phyloP scores from a whole-genome alignment of 2,888 invertebrate species.

The Nomada fucata region DNA sequence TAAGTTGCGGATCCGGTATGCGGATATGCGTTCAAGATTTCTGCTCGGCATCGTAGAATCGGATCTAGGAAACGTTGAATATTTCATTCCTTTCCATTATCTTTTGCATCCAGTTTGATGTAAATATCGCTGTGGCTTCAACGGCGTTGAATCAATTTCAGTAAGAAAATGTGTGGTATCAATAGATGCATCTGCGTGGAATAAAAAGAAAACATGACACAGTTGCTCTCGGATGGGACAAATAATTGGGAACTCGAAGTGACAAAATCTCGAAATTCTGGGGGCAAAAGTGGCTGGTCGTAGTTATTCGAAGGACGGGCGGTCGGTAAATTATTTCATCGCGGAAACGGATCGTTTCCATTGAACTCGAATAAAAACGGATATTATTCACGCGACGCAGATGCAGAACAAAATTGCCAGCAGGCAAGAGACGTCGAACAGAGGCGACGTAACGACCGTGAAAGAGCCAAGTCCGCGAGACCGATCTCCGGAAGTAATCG shows the following conservation, averaged over 20 bases:
- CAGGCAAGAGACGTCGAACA: not conserved
- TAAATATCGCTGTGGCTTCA: no score
- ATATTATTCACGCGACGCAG: not conserved
- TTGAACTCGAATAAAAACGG: not conserved
- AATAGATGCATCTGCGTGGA: no score
- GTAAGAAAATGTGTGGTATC: no score
- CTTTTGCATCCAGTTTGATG: no score
- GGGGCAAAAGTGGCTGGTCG: not conserved
- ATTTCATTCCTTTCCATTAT: no score
- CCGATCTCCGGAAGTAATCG: slow-evolving; percentile 32
- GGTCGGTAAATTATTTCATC: not conserved
- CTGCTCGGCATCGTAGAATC: no score
- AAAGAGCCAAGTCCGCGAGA: slow-evolving; percentile 30
- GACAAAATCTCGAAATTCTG: no score
- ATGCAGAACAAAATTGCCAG: not conserved
- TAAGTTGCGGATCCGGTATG: no score
- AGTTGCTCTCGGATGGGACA: no score
- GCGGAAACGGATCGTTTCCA: not conserved
- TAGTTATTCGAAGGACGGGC: not conserved
- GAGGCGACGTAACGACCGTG: slow-evolving; percentile 24
- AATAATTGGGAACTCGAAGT: not conserved
- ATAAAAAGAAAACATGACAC: not conserved
- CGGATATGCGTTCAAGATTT: no score
- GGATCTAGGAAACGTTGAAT: no score
- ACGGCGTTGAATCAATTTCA: no score